phyloP scores from a whole-genome alignment of 2,797 vertebrate species.

The Coendou prehensilis region DNA sequence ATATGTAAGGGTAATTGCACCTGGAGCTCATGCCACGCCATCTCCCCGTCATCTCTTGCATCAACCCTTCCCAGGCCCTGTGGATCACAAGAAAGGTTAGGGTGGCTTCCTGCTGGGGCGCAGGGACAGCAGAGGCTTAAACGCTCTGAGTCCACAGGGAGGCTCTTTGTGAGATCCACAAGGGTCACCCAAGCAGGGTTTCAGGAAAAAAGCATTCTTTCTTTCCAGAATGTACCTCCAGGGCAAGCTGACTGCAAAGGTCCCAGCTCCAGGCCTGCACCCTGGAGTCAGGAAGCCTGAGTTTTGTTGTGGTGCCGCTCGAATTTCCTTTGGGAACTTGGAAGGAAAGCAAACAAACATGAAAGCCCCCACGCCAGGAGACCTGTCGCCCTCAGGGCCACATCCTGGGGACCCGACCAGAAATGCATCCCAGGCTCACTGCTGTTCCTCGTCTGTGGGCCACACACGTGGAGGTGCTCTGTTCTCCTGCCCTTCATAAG shows the following conservation, averaged over 20 bases:
- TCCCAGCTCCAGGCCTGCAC: neutral
- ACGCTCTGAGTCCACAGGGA: neutral
- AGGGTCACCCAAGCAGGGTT: neutral
- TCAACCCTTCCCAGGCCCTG: neutral
- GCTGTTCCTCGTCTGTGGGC: neutral
- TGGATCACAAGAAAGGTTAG: neutral
- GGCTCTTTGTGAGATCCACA: neutral
- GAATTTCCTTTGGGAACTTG: constrained; percentile 34
- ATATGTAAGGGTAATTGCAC: neutral
- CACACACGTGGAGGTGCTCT: constrained; percentile 76
- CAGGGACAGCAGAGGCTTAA: neutral
- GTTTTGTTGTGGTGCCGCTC: neutral
- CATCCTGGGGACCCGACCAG: neutral
- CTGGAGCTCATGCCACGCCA: neutral
- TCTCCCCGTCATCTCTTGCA: neutral
- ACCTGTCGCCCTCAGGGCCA: fast-evolving
- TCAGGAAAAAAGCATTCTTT: neutral
- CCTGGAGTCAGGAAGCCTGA: neutral
- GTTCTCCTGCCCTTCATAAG: constrained; percentile 47
- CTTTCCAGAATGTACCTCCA: neutral
- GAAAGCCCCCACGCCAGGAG: neutral
- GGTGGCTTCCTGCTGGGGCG: neutral
- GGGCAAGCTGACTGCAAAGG: neutral
- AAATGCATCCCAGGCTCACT: neutral
- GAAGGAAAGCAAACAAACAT: constrained; percentile 7